These are phyloP conservation scores for Pygmarrhopalites habei DNA, from an alignment of 1,140 invertebrate genomes.

Conservation along the genomic window DNA sequence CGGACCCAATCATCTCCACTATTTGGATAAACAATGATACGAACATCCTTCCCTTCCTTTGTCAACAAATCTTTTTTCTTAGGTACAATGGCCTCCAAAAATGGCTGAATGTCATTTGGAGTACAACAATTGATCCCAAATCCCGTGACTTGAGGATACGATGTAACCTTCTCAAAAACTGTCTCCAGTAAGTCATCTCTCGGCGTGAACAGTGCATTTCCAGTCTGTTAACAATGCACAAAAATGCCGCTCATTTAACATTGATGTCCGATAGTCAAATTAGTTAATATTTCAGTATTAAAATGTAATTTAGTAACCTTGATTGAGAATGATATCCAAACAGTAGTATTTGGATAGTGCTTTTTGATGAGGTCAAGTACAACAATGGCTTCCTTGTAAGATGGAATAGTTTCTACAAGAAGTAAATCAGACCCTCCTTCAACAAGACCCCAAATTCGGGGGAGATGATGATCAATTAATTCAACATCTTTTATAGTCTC, in stretches of 20 bases:
- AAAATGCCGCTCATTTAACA: too few relatives aligned
- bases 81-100: constrained; percentile 51
- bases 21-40: constrained; percentile 65
- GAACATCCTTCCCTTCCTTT: constrained; percentile 43
- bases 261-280: constrained; percentile 44
- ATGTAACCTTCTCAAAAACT: constrained; percentile 50
- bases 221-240: too few relatives aligned
- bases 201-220: constrained; percentile 43
- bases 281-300: constrained; percentile 15
- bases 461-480: constrained; percentile 71
- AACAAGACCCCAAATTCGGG: constrained; percentile 64
- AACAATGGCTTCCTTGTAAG: constrained; percentile 69
- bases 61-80: constrained; percentile 41
- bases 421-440: constrained; percentile 71
- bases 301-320: constrained; percentile 48
- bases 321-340: constrained; percentile 79
- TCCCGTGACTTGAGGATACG: constrained; percentile 61
- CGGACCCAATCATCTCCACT: constrained; percentile 56
- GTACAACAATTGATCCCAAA: constrained; percentile 80
- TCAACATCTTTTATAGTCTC: constrained; percentile 56
- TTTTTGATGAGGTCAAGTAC: constrained; percentile 62
- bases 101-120: constrained; percentile 52
- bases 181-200: constrained; percentile 62
- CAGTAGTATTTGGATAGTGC: constrained; percentile 60
- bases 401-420: constrained; percentile 84